phyloP scores from a whole-genome alignment of 2,797 vertebrate species.

The Vipera latastei region DNA sequence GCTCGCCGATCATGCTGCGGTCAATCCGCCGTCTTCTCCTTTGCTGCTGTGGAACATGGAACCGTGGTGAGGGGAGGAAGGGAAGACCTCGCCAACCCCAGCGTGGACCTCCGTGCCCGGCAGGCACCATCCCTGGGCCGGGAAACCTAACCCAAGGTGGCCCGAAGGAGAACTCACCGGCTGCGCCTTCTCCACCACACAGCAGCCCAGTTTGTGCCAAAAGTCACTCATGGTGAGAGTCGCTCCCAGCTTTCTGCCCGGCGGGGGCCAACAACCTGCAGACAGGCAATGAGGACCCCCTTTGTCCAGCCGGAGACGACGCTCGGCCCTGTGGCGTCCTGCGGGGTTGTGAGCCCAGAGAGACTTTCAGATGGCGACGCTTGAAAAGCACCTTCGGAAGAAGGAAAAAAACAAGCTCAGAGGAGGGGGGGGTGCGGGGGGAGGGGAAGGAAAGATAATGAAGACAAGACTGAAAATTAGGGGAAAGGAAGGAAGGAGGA shows the following conservation, averaged over 20 bases:
- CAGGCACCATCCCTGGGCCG: neutral
- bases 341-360: neutral
- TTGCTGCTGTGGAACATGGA: slow-evolving; percentile 66
- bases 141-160: rapidly evolving
- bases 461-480: neutral
- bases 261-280: neutral
- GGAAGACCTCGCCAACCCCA: neutral
- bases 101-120: neutral
- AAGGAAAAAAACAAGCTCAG: neutral
- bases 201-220: slow-evolving; percentile 95
- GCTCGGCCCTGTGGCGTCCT: neutral
- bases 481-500: neutral
- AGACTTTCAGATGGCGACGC: neutral
- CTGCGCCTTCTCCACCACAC: slow-evolving; percentile 87
- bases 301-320: neutral
- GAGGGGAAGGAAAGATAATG: neutral
- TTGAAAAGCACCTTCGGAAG: neutral
- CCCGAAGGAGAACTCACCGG: slow-evolving; percentile 75
- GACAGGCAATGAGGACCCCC: neutral
- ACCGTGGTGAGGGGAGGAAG: neutral
- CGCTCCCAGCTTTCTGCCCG: slow-evolving; percentile 63
- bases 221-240: slow-evolving; percentile 86
- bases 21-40: slow-evolving; percentile 86
- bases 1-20: slow-evolving; percentile 88
- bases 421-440: neutral